Percentiles rank a stretch among this genome's conserved stretches.
Evolutionary conservation across 2,113 vertebrate genomes (phyloP).

Genomic region (Proteles cristata): DNA sequence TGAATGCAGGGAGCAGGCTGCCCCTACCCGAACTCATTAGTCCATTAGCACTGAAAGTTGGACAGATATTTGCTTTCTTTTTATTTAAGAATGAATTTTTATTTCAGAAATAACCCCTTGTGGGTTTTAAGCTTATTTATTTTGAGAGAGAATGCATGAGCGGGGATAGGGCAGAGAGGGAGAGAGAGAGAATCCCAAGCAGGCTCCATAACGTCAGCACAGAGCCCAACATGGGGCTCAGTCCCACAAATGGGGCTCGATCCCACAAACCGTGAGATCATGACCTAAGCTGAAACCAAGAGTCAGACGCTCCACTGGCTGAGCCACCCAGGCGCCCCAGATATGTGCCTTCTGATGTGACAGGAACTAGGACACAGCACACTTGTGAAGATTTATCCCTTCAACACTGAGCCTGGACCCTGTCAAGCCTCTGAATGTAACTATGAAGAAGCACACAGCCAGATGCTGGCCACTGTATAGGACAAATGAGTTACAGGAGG

Average conservation of each 20-base stretch:
- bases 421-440: background rate
- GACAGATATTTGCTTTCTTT: background rate
- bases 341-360: background rate
- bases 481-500: background rate
- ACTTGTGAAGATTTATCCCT: background rate
- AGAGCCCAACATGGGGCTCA: too few relatives aligned
- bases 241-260: too few relatives aligned
- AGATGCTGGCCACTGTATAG: background rate
- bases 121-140: too few relatives aligned
- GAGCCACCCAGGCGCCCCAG: background rate
- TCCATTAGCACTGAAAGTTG: background rate
- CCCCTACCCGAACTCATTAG: background rate
- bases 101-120: too few relatives aligned
- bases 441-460: background rate
- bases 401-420: background rate
- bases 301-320: too few relatives aligned
- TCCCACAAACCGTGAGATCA: too few relatives aligned
- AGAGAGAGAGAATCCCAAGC: too few relatives aligned
- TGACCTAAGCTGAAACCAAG: too few relatives aligned
- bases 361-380: background rate
- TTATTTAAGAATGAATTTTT: too few relatives aligned
- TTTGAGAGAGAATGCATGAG: too few relatives aligned
- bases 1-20: background rate
- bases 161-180: too few relatives aligned
- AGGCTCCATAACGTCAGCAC: too few relatives aligned